Evolutionary conservation across 92 coral and sea anemone genomes (phyloP).

Genomic region (Zoanthus gigantus): DNA sequence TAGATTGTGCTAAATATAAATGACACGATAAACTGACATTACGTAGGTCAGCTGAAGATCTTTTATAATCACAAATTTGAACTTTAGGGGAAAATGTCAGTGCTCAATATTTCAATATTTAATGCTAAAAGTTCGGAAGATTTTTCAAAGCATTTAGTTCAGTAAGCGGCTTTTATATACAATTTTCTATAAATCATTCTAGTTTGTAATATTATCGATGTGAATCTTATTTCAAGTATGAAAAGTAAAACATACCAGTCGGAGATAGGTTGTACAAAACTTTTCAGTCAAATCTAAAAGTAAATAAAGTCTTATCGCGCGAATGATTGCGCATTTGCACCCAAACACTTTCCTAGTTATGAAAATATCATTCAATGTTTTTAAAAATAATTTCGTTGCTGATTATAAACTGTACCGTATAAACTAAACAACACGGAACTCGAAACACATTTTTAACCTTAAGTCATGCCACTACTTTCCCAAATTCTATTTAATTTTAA

Average conservation of each 20-base stretch:
- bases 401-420: not conserved
- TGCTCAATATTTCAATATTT: not conserved
- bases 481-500: not conserved
- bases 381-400: not conserved
- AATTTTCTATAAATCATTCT: not conserved
- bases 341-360: slow-evolving; percentile 1
- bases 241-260: not conserved
- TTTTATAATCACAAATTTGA: not conserved
- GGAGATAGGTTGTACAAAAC: not conserved
- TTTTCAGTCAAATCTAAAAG: slow-evolving; percentile 1
- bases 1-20: too few relatives aligned
- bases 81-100: not conserved
- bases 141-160: too few relatives aligned
- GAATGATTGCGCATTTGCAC: slow-evolving; percentile 9
- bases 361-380: slow-evolving; percentile 7
- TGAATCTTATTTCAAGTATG: not conserved
- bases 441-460: not conserved
- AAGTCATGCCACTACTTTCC: not conserved
- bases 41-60: not conserved
- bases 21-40: too few relatives aligned
- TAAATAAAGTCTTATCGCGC: not conserved
- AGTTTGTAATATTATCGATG: not conserved
- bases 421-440: not conserved
- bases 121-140: not conserved
- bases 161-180: not conserved